These are phyloP conservation scores for Pangasius djambal DNA, from an alignment of 2,797 vertebrate genomes.

Conservation along the genomic window DNA sequence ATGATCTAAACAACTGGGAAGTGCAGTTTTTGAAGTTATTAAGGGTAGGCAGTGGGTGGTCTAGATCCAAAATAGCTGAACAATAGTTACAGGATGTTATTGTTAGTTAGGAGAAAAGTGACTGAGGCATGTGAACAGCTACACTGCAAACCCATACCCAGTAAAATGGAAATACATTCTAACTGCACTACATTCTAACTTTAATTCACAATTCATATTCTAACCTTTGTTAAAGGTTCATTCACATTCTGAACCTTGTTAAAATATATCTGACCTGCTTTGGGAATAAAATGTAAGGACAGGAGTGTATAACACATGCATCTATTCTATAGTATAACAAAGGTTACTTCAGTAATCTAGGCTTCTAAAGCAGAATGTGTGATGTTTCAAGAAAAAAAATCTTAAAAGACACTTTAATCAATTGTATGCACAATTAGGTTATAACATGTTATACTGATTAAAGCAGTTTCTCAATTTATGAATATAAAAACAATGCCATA, in stretches of 20 bases:
- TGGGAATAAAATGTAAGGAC: not conserved
- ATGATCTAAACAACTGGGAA: slow-evolving; percentile 51
- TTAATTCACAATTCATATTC: not conserved
- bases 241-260: not conserved
- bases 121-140: not conserved
- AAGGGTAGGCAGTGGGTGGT: not conserved
- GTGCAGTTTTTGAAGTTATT: not conserved
- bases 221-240: not conserved
- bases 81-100: slow-evolving; percentile 36
- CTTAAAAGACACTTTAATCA: not conserved
- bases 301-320: not conserved
- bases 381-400: not conserved
- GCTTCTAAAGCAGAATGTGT: not conserved
- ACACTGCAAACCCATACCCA: not conserved
- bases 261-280: not conserved
- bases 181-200: not conserved
- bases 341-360: not conserved
- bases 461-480: not conserved
- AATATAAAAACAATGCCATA: not conserved
- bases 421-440: not conserved
- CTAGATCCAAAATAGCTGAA: slow-evolving; percentile 31
- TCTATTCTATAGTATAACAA: not conserved
- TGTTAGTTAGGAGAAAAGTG: not conserved
- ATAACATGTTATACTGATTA: not conserved
- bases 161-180: not conserved